Evolutionary conservation across 2,888 invertebrate species (phyloP).

Genomic region (Tipula vernalis): DNA sequence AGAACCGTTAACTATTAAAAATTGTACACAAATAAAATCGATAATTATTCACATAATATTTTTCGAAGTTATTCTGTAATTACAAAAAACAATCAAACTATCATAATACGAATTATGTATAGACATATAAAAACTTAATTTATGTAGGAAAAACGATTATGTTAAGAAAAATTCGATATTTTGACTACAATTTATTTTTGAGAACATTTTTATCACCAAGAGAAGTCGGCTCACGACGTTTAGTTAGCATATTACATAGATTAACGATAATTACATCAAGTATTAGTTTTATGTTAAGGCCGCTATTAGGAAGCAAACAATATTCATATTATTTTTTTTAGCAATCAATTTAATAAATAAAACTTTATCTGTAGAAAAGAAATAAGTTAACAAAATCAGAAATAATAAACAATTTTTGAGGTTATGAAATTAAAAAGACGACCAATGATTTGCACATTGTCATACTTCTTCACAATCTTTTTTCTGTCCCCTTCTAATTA

Average conservation of each 20-base stretch:
- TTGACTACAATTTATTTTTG: neutral
- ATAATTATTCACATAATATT: neutral
- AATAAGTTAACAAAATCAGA: too few relatives aligned
- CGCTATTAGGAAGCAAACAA: neutral
- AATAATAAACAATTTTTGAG: constrained; percentile 6
- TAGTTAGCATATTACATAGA: neutral
- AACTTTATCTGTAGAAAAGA: neutral
- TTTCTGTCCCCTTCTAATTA: neutral
- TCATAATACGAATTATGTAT: neutral
- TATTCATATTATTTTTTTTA: neutral
- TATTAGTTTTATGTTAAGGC: neutral
- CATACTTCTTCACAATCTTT: neutral
- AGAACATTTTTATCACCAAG: neutral
- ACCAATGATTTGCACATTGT: constrained; percentile 8
- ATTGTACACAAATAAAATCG: neutral
- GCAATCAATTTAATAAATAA: neutral
- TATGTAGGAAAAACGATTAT: neutral
- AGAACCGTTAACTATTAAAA: neutral
- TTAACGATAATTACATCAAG: neutral
- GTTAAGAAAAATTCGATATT: neutral
- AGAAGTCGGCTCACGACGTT: neutral
- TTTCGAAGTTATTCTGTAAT: neutral
- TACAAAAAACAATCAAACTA: neutral
- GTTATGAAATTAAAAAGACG: constrained; percentile 5
- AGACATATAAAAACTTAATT: neutral